Base-by-base conservation (phyloP, 1,140 invertebrate species). In the Drosophila truncata region DNA sequence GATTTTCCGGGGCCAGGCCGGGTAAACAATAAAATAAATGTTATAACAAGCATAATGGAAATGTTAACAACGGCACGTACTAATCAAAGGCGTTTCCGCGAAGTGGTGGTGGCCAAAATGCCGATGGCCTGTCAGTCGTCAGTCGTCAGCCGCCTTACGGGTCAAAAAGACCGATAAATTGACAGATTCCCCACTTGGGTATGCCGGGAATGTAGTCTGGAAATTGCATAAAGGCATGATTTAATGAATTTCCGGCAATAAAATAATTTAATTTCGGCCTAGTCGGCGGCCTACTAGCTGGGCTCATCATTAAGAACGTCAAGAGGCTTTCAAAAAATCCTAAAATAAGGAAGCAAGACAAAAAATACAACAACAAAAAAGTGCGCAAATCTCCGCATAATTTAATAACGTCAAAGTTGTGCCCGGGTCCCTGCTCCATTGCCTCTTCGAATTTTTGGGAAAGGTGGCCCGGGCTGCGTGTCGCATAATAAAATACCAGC, bases 221-320 rank as follows among this genome's bases (percentile, higher is more conserved):
- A 87, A 82, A 79, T 87, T 87, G 80, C 73, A 71, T 84, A 59
- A 84, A 81, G 87, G 70, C 73, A 75, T 71, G 80, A 84, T 86
- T 86, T 82, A 85, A 82, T 66, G 79, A 82, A 91, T 86, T 91
- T 86, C 79, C 82, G 82, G 82, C 71, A 82, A 91, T 91, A 91
- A 86, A 82, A 90, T 91, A 91, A 90, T 91, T 90, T 91, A 85
- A 91, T 90, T 90, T 82, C 47, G 35, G 63, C 70, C 73, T 70
- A 71, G 61, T 60, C 47, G 46, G 20, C 35, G 35, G 47, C 29
- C 52, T 37, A 62, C 20, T 52, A 60, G 39, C 54, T 60, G 78
- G 73, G 78, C 81, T 78, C 85, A 84, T 90, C 78, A 88, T 90
- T 90, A 90, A 88, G 29, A 88, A 82, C 74, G 74, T 90, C 85